These are phyloP conservation scores for Leptopilina syphax DNA, from an alignment of 2,888 invertebrate genomes.

Conservation along the genomic window DNA sequence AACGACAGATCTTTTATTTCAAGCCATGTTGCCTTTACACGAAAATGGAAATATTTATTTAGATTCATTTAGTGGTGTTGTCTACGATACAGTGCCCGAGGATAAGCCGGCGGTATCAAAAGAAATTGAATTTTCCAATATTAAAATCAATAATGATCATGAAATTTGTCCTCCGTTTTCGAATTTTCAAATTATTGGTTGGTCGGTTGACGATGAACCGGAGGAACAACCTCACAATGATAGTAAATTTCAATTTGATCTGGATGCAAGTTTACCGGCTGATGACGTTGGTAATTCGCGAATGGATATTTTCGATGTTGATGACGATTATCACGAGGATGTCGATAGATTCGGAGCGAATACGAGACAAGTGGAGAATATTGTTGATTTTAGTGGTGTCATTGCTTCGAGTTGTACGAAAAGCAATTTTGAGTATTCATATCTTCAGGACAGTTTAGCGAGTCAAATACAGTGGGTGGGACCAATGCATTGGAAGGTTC, in stretches of 20 bases:
- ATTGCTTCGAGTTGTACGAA: constrained; percentile 46
- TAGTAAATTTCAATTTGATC: constrained; percentile 65
- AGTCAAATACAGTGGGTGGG: constrained; percentile 83
- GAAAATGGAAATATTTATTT: constrained; percentile 57
- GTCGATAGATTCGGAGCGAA: constrained; percentile 47
- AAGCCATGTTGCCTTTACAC: constrained; percentile 63
- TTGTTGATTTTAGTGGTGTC: constrained; percentile 60
- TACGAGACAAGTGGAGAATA: constrained; percentile 50
- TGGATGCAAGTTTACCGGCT: constrained; percentile 63
- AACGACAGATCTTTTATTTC: constrained; percentile 66
- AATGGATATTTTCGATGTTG: constrained; percentile 51
- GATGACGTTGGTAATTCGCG: constrained; percentile 46
- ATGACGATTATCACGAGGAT: constrained; percentile 52
- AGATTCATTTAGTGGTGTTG: constrained; percentile 62
- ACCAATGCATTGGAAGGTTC: constrained; percentile 89
- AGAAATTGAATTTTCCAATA: constrained; percentile 44
- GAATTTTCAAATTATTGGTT: constrained; percentile 81
- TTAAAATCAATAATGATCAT: constrained; percentile 73
- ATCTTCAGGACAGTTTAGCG: constrained; percentile 52
- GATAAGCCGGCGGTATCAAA: not conserved
- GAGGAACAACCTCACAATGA: constrained; percentile 34
- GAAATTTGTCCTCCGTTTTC: constrained; percentile 81
- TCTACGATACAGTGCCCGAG: constrained; percentile 56
- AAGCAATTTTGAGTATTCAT: constrained; percentile 66
- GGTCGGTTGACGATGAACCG: constrained; percentile 79